A percentile compares a stretch with the other conserved stretches of the same genome.
Conservation (phyloP, 2,797 vertebrate genomes). For the Leptatherina wallacei region DNA sequence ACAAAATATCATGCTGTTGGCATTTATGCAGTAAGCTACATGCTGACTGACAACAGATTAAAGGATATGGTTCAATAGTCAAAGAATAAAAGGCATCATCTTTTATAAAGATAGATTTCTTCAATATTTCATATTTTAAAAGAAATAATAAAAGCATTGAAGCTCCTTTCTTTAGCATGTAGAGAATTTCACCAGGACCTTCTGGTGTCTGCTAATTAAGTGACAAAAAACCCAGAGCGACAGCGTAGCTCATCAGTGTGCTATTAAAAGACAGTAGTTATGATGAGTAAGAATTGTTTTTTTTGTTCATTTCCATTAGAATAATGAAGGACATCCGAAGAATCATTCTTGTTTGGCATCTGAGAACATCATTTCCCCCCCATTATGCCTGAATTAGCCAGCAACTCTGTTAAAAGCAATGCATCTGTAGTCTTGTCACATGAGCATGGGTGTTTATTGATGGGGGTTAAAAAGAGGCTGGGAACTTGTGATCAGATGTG, state of each 20-base stretch:
- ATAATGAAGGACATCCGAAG: neutral
- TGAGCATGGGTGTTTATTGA: constrained; percentile 61
- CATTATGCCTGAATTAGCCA: neutral
- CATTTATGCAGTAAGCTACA: too few relatives aligned
- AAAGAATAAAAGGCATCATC: neutral
- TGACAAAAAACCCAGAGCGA: too few relatives aligned
- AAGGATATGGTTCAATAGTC: neutral
- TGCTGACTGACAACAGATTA: constrained; percentile 4
- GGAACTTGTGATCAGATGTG: constrained; percentile 47
- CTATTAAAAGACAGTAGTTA: too few relatives aligned
- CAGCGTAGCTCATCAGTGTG: neutral
- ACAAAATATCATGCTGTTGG: too few relatives aligned
- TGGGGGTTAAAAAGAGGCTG: constrained; percentile 42
- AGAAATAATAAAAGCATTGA: too few relatives aligned
- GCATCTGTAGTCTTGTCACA: constrained; percentile 17
- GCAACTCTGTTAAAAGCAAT: constrained; percentile 7
- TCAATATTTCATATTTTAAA: too few relatives aligned
- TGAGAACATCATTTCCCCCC: neutral
- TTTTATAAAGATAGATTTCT: too few relatives aligned
- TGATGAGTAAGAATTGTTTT: too few relatives aligned
- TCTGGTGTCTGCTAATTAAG: neutral
- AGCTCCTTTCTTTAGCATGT: neutral
- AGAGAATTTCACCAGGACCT: too few relatives aligned
- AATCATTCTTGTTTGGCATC: neutral
- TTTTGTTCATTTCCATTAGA: neutral